Conservation (phyloP, 23 tunicate species). For the Trididemnum nubilum region DNA sequence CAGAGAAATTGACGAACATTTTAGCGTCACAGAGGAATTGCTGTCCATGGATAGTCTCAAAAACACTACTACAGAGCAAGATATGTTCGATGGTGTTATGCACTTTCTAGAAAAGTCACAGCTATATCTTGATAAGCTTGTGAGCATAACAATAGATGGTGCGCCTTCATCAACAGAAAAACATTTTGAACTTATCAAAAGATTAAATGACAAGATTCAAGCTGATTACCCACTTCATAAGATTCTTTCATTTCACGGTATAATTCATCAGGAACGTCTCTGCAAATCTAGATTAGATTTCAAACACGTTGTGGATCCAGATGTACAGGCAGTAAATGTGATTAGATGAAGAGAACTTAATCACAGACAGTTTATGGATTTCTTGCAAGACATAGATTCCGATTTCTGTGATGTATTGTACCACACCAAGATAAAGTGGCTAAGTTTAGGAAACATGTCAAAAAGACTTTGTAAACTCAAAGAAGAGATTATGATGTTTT, state of each 20-base stretch:
- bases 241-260: constrained; percentile 32
- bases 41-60: constrained; percentile 32
- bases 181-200: constrained; percentile 25
- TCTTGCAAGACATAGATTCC: constrained; percentile 38
- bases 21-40: constrained; percentile 42
- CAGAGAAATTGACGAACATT: constrained; percentile 42
- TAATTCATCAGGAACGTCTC: constrained; percentile 38
- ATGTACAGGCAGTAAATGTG: constrained; percentile 34
- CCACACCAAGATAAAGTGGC: constrained; percentile 35
- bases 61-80: constrained; percentile 49
- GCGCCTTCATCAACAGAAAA: constrained; percentile 38
- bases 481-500: constrained; percentile 26
- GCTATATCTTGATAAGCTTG: constrained; percentile 35
- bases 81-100: constrained; percentile 27
- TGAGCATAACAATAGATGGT: constrained; percentile 46
- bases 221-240: constrained; percentile 21
- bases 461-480: constrained; percentile 19
- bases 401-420: constrained; percentile 34
- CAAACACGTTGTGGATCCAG: constrained; percentile 53
- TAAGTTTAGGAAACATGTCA: constrained; percentile 18
- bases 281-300: constrained; percentile 21
- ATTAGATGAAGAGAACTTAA: constrained; percentile 40
- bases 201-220: constrained; percentile 41
- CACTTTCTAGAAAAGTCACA: constrained; percentile 7
- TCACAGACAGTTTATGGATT: constrained; percentile 40